A percentile compares a stretch with the other conserved stretches of the same genome.
Evolutionary conservation across 2,113 vertebrate species (phyloP).

Genomic region (Clinocottus analis): DNA sequence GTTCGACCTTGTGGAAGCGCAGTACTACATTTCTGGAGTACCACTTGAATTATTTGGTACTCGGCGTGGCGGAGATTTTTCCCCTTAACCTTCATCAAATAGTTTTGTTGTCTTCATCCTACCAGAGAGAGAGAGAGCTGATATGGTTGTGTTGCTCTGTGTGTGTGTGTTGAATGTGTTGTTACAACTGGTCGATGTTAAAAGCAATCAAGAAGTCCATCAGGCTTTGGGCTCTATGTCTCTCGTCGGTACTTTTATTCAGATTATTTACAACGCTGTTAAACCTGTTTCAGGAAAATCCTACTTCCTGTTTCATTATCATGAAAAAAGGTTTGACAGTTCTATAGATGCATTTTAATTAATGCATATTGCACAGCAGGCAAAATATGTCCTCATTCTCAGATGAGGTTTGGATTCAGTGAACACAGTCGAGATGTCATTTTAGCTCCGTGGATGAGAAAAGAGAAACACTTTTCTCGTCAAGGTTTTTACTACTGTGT

Average conservation of each 20-base stretch:
- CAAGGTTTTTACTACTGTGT: neutral
- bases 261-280: neutral
- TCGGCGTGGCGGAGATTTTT: neutral
- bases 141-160: too few species aligned
- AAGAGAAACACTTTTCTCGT: conserved; percentile 4
- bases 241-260: neutral
- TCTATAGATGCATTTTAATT: neutral
- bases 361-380: neutral
- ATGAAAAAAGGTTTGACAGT: neutral
- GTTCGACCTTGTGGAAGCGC: neutral
- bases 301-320: neutral
- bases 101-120: too few species aligned
- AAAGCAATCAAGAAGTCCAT: too few species aligned
- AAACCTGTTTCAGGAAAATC: neutral
- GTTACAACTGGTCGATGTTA: too few species aligned
- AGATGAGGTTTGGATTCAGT: conserved; percentile 17
- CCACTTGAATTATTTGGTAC: neutral
- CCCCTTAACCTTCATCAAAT: neutral
- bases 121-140: too few species aligned
- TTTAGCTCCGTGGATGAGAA: conserved; percentile 1
- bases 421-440: neutral
- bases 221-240: neutral
- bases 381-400: conserved; percentile 19
- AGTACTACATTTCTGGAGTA: neutral
- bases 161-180: too few species aligned